Evolutionary conservation across 2,797 vertebrate species (phyloP).

Genomic region (Leuciscus waleckii): DNA sequence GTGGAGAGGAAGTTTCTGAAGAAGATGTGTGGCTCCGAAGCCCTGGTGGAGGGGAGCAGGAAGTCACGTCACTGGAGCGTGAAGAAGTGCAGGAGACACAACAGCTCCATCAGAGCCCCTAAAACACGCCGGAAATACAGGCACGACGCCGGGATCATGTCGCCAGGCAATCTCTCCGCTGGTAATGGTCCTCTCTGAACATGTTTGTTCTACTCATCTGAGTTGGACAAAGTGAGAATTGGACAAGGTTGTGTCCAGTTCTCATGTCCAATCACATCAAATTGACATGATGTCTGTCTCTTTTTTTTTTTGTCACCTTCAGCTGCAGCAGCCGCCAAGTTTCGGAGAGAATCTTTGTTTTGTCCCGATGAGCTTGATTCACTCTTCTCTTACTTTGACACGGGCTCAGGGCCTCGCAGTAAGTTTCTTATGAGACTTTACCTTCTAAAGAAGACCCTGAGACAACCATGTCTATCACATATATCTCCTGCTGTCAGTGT

Average conservation of each 20-base stretch:
- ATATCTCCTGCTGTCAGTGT: background rate
- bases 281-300: background rate
- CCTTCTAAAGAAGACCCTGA: background rate
- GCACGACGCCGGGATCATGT: slow-evolving; percentile 82
- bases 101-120: slow-evolving; percentile 82
- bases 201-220: background rate
- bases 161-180: slow-evolving; percentile 85
- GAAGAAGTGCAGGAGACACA: slow-evolving; percentile 87
- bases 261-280: background rate
- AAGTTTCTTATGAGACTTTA: slow-evolving; percentile 72
- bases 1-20: slow-evolving; percentile 94
- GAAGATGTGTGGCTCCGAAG: slow-evolving; percentile 79
- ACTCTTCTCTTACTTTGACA: slow-evolving; percentile 96
- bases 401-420: slow-evolving; percentile 91
- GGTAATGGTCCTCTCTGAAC: slow-evolving; percentile 72
- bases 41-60: slow-evolving; percentile 76
- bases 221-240: background rate
- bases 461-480: background rate
- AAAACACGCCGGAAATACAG: slow-evolving; percentile 84
- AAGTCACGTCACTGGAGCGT: slow-evolving; percentile 87
- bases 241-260: background rate
- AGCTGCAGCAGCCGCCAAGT: slow-evolving; percentile 86
- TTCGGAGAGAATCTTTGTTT: slow-evolving; percentile 93
- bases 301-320: background rate
- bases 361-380: slow-evolving; percentile 96